A percentile compares a stretch with the other conserved stretches of the same genome.
Conservation (phyloP, 1,140 invertebrate species). For the Anoplophora glabripennis region DNA sequence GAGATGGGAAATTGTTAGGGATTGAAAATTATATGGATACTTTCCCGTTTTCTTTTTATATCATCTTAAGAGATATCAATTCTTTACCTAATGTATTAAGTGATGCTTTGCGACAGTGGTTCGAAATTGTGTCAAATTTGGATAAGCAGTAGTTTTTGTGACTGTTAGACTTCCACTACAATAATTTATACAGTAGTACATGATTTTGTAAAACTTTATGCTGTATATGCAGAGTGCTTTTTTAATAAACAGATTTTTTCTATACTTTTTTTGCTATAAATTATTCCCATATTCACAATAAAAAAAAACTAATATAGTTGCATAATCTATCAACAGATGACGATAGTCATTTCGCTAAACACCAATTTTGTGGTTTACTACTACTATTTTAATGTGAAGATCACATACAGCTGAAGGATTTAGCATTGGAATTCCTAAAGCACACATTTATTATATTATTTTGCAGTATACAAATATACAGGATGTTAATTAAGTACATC, state of each 20-base stretch:
- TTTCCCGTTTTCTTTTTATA: slow-evolving; percentile 99
- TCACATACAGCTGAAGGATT: no score
- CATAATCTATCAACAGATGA: no score
- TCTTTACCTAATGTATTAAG: slow-evolving; percentile 85
- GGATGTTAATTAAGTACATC: no score
- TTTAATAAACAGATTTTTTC: slow-evolving; percentile 8
- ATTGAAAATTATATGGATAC: slow-evolving; percentile 84
- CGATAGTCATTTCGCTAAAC: no score
- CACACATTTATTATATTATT: no score
- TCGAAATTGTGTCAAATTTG: slow-evolving; percentile 84
- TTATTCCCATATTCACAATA: not conserved
- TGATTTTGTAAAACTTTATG: not conserved
- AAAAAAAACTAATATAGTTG: no score
- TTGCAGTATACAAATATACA: no score
- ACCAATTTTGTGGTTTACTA: no score
- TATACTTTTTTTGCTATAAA: not conserved
- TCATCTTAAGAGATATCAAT: slow-evolving; percentile 86
- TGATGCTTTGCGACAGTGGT: slow-evolving; percentile 97
- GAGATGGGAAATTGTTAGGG: slow-evolving; percentile 58
- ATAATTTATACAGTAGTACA: not conserved
- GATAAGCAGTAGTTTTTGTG: slow-evolving; percentile 39
- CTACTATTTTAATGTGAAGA: no score
- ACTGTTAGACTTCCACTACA: no score
- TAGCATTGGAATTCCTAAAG: no score
- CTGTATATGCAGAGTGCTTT: not conserved